phyloP scores from a whole-genome alignment of 2,797 vertebrate species.

The Halcyon smyrnensis region DNA sequence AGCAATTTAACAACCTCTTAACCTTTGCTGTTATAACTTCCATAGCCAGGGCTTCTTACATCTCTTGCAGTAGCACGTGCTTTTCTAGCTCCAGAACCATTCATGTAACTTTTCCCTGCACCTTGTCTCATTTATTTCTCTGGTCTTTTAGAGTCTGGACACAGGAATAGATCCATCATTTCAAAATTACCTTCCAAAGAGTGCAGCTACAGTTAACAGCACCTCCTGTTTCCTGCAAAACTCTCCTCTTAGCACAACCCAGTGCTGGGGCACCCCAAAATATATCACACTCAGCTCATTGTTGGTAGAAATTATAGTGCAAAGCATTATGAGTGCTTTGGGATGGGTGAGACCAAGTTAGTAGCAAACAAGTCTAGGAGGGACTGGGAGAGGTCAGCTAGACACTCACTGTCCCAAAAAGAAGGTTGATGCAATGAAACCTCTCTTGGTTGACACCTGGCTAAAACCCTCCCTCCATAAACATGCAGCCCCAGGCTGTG shows the following conservation, averaged over 20 bases:
- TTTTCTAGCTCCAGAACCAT: not conserved
- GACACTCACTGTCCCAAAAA: not conserved
- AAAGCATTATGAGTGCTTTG: not conserved
- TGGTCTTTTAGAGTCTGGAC: not conserved
- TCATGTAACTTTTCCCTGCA: not conserved
- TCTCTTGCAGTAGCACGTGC: rapidly evolving
- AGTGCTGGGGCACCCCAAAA: not conserved
- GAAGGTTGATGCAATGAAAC: rapidly evolving
- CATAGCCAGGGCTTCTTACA: not conserved
- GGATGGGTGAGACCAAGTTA: not conserved
- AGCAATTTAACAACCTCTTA: not conserved
- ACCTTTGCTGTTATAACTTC: not conserved
- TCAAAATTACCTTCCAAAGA: not conserved
- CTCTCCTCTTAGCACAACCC: not conserved
- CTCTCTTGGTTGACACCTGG: not conserved
- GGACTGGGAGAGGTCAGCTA: not conserved
- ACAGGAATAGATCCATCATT: not conserved
- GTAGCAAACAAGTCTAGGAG: not conserved
- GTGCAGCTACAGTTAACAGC: not conserved
- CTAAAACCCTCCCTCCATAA: not conserved
- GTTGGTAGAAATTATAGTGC: not conserved
- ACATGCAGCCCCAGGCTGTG: not conserved
- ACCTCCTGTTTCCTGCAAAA: rapidly evolving
- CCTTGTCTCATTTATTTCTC: not conserved
- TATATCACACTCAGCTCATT: rapidly evolving